Percentiles rank a stretch among this genome's conserved stretches.
phyloP scores from a whole-genome alignment of 2,888 invertebrate genomes.

The Hydriomena furcata region DNA sequence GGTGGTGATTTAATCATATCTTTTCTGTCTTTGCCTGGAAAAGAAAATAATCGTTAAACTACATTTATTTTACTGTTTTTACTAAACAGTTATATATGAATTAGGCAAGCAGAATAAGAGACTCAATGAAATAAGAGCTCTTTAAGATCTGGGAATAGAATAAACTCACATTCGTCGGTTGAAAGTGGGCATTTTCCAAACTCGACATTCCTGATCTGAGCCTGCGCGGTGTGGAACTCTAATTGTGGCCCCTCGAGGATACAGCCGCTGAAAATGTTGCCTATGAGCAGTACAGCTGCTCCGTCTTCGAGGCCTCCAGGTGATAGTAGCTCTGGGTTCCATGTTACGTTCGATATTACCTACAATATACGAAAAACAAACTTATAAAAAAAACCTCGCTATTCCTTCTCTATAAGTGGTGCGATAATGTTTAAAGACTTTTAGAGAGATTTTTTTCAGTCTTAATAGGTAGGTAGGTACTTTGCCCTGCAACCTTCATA shows the following conservation, averaged over 20 bases:
- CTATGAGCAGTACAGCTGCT: constrained; percentile 89
- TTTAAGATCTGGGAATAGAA: background rate
- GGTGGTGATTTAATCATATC: constrained; percentile 82
- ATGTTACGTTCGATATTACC: constrained; percentile 91
- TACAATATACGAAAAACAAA: constrained; percentile 42
- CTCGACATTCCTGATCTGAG: constrained; percentile 86
- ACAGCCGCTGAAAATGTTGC: constrained; percentile 92
- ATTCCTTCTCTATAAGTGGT: too few relatives aligned
- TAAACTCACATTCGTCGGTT: constrained; percentile 86
- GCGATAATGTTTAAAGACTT: too few relatives aligned
- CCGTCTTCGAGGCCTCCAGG: constrained; percentile 88
- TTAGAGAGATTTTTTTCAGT: too few relatives aligned
- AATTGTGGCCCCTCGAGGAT: constrained; percentile 94
- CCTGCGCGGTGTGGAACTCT: constrained; percentile 86
- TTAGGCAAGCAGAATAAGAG: too few relatives aligned
- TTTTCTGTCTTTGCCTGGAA: constrained; percentile 75
- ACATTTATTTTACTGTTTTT: too few relatives aligned
- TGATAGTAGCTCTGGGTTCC: constrained; percentile 89
- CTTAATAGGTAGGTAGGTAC: too few relatives aligned
- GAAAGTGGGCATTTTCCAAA: constrained; percentile 91
- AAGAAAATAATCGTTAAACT: constrained; percentile 4
- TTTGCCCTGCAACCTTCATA: too few relatives aligned
- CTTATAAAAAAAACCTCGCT: too few relatives aligned
- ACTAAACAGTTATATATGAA: too few relatives aligned
- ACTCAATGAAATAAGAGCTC: background rate